These are phyloP conservation scores for Moxostoma hubbsi DNA, from an alignment of 2,797 vertebrate genomes.

Conservation along the genomic window DNA sequence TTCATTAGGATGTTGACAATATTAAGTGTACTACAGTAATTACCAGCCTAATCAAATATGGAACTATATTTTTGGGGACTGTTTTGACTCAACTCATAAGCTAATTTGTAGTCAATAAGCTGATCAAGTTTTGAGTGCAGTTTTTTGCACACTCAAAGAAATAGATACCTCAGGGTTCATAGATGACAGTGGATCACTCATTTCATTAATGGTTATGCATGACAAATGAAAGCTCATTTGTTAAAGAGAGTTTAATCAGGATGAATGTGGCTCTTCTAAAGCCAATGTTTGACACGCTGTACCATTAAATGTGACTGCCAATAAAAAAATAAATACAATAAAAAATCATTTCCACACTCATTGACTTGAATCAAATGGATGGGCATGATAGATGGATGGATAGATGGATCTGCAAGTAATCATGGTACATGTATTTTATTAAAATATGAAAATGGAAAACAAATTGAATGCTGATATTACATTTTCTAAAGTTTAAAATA, in stretches of 20 bases:
- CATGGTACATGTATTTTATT: no score
- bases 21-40: constrained; percentile 10
- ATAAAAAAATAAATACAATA: constrained; percentile 2
- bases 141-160: constrained; percentile 33
- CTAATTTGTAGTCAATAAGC: constrained; percentile 35
- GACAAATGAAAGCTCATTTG: constrained; percentile 5
- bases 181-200: constrained; percentile 28
- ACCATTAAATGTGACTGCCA: constrained; percentile 36
- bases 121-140: constrained; percentile 30
- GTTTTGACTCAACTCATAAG: constrained; percentile 38
- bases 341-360: constrained; percentile 12
- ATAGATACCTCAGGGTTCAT: constrained; percentile 52
- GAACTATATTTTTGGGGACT: constrained; percentile 8
- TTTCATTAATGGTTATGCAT: constrained; percentile 31
- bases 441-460: no score
- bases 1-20: constrained; percentile 15
- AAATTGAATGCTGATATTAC: no score
- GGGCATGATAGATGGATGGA: no score
- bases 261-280: constrained; percentile 28
- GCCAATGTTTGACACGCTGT: constrained; percentile 24
- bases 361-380: constrained; percentile 35
- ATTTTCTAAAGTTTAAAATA: no score
- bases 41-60: constrained; percentile 27
- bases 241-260: constrained; percentile 9
- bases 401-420: no score